These are phyloP conservation scores for Calycopis cecrops DNA, from an alignment of 1,140 invertebrate species.

Conservation along the genomic window DNA sequence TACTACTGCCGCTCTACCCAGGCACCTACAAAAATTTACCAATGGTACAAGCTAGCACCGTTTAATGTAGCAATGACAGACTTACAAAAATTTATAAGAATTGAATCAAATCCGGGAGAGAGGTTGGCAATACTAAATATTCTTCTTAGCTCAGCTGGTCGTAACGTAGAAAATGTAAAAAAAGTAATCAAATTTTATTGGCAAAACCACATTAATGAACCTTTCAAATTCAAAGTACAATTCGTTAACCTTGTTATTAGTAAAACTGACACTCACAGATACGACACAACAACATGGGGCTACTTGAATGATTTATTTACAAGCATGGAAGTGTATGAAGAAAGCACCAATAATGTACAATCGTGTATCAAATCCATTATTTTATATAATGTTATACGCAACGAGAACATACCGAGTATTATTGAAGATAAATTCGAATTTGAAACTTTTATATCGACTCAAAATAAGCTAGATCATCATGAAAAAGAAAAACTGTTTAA, in stretches of 20 bases:
- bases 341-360: slow-evolving; percentile 36
- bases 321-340: slow-evolving; percentile 45
- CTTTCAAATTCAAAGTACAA: slow-evolving; percentile 41
- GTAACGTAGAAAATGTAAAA: slow-evolving; percentile 32
- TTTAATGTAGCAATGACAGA: slow-evolving; percentile 42
- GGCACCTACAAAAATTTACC: slow-evolving; percentile 26
- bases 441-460: slow-evolving; percentile 28
- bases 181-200: slow-evolving; percentile 38
- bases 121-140: slow-evolving; percentile 37
- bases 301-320: slow-evolving; percentile 43
- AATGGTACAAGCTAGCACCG: slow-evolving; percentile 45
- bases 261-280: slow-evolving; percentile 27
- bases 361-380: slow-evolving; percentile 35
- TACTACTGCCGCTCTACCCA: slow-evolving; percentile 6
- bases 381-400: slow-evolving; percentile 35
- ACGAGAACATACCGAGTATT: slow-evolving; percentile 36
- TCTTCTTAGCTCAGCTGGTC: slow-evolving; percentile 31
- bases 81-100: slow-evolving; percentile 39
- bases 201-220: slow-evolving; percentile 50
- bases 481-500: slow-evolving; percentile 22
- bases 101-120: slow-evolving; percentile 38
- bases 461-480: slow-evolving; percentile 12
- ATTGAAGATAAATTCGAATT: slow-evolving; percentile 42
- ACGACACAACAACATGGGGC: slow-evolving; percentile 39
- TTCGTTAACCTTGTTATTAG: slow-evolving; percentile 39